Base-by-base conservation (phyloP, 2,797 vertebrate species). In the Sebastes trivittatus region DNA sequence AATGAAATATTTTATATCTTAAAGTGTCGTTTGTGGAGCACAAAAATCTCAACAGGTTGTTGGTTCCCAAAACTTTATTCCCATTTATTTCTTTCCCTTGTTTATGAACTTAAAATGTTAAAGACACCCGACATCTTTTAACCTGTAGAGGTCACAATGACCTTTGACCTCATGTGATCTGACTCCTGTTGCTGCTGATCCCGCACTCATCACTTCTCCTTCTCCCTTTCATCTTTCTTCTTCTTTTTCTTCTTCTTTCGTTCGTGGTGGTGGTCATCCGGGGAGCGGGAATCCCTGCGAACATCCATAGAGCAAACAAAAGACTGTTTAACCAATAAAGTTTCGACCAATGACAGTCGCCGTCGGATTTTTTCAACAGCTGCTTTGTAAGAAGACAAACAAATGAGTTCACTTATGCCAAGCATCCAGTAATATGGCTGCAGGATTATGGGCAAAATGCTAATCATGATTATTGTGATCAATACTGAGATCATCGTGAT, bases 241-340 rank as follows among this genome's bases (percentile, higher is more conserved):
- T 92, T 93, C 85, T 95, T 95, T 25, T 89, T 97, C 61, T 97
- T 95, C 93, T 97, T 97, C 90, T 96, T 96, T 92, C 80, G 52
- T 1, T 95, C 97, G 70, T 95, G 95, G 78, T 93, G 94, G 46
- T 92, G 94, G 55, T 96, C 96, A n/a, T 97, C 96, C 65, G 96
- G 93, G 8, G 96, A 96, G 6, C 34, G 80, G 6, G 96, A 96
- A 83, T 96, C 96, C 88, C 98, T 99, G 86, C 9, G 6, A 32
- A 80, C 78, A 86, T 18, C 2, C 70, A 10, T 81, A 81, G 22
- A 3, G 3, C 7, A 52, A 52, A 52, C 42, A 42, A 42, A 14
- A 14, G 38, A 42, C 11, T 2, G 2, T 42, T 42, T 59, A 7
- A 13, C 18, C 23, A 59, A 46, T n/a, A 27, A 27, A 64, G 60